A percentile compares a stretch with the other conserved stretches of the same genome.
phyloP scores from a whole-genome alignment of 2,888 invertebrate genomes.

The Platycheirus rosarum region DNA sequence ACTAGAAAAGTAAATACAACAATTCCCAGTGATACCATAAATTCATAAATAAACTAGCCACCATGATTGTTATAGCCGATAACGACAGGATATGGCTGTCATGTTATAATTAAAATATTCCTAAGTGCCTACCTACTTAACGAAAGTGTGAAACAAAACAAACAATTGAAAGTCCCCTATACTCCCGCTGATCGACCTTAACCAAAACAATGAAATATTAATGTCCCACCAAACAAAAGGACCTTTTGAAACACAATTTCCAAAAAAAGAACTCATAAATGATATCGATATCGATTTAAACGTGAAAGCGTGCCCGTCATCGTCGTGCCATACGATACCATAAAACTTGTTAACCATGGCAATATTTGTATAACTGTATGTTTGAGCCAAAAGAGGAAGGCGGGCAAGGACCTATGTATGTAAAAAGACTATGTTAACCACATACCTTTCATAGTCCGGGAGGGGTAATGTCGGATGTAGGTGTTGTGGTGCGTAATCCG shows the following conservation, averaged over 20 bases:
- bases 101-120: constrained; percentile 29
- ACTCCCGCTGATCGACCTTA: constrained; percentile 17
- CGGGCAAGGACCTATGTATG: background rate
- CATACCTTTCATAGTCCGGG: constrained; percentile 83
- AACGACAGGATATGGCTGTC: constrained; percentile 6
- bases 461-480: constrained; percentile 79
- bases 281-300: constrained; percentile 26
- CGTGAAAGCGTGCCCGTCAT: constrained; percentile 21
- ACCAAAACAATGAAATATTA: constrained; percentile 38
- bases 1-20: no score
- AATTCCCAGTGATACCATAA: constrained; percentile 9
- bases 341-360: constrained; percentile 37
- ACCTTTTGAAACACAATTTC: background rate
- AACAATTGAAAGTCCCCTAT: constrained; percentile 6
- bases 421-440: constrained; percentile 40
- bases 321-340: constrained; percentile 10
- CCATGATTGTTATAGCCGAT: constrained; percentile 1
- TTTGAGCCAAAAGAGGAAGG: background rate
- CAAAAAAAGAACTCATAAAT: constrained; percentile 11
- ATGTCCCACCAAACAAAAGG: constrained; percentile 17
- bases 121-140: constrained; percentile 10
- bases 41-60: constrained; percentile 6
- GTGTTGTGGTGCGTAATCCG: constrained; percentile 82
- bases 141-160: constrained; percentile 4
- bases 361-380: constrained; percentile 22